These are phyloP conservation scores for Blera fallax DNA, from an alignment of 2,888 invertebrate genomes.

Conservation along the genomic window DNA sequence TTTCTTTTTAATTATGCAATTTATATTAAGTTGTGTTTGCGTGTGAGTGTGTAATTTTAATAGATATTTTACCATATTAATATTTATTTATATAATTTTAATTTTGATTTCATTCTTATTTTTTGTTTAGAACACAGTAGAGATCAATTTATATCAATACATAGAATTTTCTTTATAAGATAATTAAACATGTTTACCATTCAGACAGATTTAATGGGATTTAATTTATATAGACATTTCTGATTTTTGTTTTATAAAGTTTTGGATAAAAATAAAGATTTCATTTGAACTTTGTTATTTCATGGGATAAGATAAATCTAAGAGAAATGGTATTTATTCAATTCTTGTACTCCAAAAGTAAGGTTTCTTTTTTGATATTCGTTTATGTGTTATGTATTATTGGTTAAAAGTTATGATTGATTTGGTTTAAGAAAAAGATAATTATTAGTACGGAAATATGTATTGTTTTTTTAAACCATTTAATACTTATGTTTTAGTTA, in stretches of 20 bases:
- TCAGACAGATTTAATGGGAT: slow-evolving; percentile 63
- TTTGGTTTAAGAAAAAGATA: slow-evolving; percentile 54
- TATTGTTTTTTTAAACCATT: slow-evolving; percentile 60
- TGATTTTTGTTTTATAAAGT: slow-evolving; percentile 2
- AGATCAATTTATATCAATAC: slow-evolving; percentile 77
- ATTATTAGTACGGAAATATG: slow-evolving; percentile 64
- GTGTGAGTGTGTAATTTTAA: slow-evolving; percentile 58
- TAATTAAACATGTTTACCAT: slow-evolving; percentile 53
- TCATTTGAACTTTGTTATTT: slow-evolving; percentile 68
- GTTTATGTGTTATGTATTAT: slow-evolving; percentile 27
- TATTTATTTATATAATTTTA: slow-evolving; percentile 66
- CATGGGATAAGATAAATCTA: slow-evolving; percentile 69
- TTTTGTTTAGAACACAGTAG: slow-evolving; percentile 78
- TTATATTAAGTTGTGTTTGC: slow-evolving; percentile 56
- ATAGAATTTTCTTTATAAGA: slow-evolving; percentile 41
- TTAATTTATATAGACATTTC: slow-evolving; percentile 50
- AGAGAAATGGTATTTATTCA: slow-evolving; percentile 54
- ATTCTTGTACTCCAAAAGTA: slow-evolving; percentile 67
- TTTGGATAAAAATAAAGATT: slow-evolving; percentile 62
- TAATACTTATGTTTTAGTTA: slow-evolving; percentile 53
- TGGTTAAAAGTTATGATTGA: slow-evolving; percentile 62
- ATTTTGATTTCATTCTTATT: slow-evolving; percentile 58
- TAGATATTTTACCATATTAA: slow-evolving; percentile 54
- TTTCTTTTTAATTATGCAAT: slow-evolving; percentile 31
- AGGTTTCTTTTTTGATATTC: slow-evolving; percentile 59